A percentile compares a stretch with the other conserved stretches of the same genome.
Evolutionary conservation across 2,113 vertebrate genomes (phyloP).

Genomic region (Saccopteryx leptura): DNA sequence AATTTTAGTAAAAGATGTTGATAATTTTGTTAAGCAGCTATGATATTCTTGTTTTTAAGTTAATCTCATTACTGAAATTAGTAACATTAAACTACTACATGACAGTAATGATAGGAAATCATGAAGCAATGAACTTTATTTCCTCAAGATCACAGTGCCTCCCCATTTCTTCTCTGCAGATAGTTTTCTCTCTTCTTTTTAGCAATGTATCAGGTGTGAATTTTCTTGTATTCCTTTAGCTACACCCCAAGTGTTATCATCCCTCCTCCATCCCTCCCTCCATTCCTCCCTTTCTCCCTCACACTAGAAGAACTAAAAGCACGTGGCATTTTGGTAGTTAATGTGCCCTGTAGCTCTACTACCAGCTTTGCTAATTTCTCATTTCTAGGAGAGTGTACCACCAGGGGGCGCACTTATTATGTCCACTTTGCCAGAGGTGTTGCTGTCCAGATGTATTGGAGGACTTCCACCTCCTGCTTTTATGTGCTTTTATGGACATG

Average conservation of each 20-base stretch:
- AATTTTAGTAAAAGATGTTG: conserved; percentile 40
- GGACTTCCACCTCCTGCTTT: neutral
- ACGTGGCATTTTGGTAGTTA: neutral
- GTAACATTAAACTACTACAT: neutral
- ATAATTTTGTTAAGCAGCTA: neutral
- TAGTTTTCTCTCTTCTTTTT: neutral
- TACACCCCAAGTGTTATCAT: neutral
- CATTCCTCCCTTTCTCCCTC: neutral
- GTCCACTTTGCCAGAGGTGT: neutral
- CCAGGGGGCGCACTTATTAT: neutral
- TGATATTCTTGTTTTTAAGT: conserved; percentile 49
- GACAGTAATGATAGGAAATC: conserved; percentile 14
- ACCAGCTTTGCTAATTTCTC: neutral
- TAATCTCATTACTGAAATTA: conserved; percentile 42
- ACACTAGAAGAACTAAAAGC: neutral
- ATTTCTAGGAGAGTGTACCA: neutral
- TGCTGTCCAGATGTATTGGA: neutral
- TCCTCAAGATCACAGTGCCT: neutral
- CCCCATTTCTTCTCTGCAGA: neutral
- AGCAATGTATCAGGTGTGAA: neutral
- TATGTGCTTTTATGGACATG: neutral
- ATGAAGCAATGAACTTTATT: neutral
- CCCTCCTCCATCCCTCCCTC: rapidly evolving
- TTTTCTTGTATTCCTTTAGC: conserved; percentile 13
- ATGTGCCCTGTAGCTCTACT: neutral